phyloP scores from a whole-genome alignment of 2,113 vertebrate species.

The Ondatra zibethicus region DNA sequence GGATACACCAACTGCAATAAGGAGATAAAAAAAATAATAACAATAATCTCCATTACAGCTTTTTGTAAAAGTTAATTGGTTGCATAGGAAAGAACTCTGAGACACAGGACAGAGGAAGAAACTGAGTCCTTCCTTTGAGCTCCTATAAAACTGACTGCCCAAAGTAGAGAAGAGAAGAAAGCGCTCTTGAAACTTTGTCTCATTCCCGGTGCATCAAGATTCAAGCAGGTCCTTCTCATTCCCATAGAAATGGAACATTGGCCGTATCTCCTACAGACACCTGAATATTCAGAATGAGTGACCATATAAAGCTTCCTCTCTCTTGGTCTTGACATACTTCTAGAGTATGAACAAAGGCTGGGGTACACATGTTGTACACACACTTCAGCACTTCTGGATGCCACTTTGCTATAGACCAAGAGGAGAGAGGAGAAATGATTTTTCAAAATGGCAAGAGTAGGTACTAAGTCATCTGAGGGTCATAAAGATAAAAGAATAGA shows the following conservation, averaged over 20 bases:
- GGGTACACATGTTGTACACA: background rate
- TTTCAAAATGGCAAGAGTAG: conserved; percentile 31
- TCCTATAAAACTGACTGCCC: conserved; percentile 38
- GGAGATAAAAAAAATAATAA: background rate
- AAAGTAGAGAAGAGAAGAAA: too few relatives aligned
- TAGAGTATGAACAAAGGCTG: background rate
- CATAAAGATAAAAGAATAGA: conserved; percentile 22
- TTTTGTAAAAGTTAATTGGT: background rate
- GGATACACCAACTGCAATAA: background rate
- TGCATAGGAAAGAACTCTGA: conserved; percentile 10
- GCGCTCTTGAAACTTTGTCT: conserved; percentile 42
- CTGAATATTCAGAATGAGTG: background rate
- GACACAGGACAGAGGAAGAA: background rate
- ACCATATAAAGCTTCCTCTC: background rate
- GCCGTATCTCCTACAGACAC: background rate
- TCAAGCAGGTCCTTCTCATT: conserved; percentile 12
- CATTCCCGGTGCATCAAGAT: conserved; percentile 32
- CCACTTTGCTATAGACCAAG: background rate
- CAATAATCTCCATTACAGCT: background rate
- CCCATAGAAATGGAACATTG: background rate
- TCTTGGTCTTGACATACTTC: background rate
- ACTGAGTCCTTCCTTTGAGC: background rate
- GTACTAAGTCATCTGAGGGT: background rate
- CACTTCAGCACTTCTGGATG: background rate
- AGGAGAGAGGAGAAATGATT: background rate